These are phyloP conservation scores for Scomber japonicus DNA, from an alignment of 2,113 vertebrate species.

Conservation along the genomic window DNA sequence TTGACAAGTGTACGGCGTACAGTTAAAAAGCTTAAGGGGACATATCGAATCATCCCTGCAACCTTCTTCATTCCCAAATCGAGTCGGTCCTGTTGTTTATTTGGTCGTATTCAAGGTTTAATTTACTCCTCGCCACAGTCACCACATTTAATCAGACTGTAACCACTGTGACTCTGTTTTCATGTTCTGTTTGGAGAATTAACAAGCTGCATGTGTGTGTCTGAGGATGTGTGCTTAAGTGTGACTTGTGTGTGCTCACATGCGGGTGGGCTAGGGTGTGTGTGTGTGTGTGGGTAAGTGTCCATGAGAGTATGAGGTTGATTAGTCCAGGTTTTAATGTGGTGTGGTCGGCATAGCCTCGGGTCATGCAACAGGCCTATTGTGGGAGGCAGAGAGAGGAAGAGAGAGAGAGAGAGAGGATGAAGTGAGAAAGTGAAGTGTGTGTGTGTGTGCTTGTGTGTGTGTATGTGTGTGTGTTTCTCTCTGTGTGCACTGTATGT, in stretches of 20 bases:
- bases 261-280: conserved; percentile 29
- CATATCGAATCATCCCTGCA: conserved; percentile 32
- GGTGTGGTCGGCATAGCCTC: conserved; percentile 86
- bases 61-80: conserved; percentile 42
- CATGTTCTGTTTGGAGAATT: conserved; percentile 68
- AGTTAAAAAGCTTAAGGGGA: conserved; percentile 63
- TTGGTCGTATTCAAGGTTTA: conserved; percentile 44
- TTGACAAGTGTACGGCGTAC: conserved; percentile 34
- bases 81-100: conserved; percentile 44
- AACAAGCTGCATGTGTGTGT: conserved; percentile 56
- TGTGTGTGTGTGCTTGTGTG: conserved; percentile 39
- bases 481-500: conserved; percentile 38
- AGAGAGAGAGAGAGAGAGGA: conserved; percentile 39
- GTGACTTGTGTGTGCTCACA: conserved; percentile 37
- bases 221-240: conserved; percentile 25
- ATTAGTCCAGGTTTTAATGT: conserved; percentile 87
- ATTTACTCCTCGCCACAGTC: conserved; percentile 59
- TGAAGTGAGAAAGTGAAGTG: conserved; percentile 52
- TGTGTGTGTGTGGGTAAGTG: conserved; percentile 73
- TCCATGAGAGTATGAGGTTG: conserved; percentile 84
- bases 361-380: conserved; percentile 87
- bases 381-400: conserved; percentile 77
- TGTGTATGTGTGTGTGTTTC: conserved; percentile 47
- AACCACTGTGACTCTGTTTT: conserved; percentile 45
- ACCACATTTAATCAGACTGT: conserved; percentile 66